Base-by-base conservation (phyloP, 1,140 invertebrate species). In the Goniozus legneri region DNA sequence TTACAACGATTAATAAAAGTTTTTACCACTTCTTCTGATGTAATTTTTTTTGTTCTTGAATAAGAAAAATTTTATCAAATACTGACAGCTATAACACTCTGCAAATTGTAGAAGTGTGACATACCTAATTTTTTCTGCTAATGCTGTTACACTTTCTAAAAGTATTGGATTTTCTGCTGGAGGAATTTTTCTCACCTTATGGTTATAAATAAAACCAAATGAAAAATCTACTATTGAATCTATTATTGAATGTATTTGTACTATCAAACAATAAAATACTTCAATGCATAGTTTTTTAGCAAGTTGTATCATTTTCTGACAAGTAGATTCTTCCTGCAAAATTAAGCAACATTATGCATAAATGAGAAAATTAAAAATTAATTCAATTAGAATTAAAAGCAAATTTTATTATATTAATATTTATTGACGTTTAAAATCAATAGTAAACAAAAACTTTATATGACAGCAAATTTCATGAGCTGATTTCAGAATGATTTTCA, bases 1-100 rank as follows among this genome's bases (percentile, higher is more conserved):
- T 86, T 82, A 35, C 92, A 92, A 56, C 92, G 77, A 21, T 86
- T 80, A 44, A 92, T 88, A 58, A 85, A 89, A 3, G 83, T 77
- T 54, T 74, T 77, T 0, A 94, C 86, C 10, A 94, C 81, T 54
- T 85, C 79, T 66, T 85, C 86, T 10, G 82, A 81, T 32, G 79
- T 83, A 13, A 88, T 37, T 60, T 84, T 67, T 43, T 77, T 77
- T 15, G 80, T 72, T 56, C 80, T 75, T 20, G 8, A 58, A 44
- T 19, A 54, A 50, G 22, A 10, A 19, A 31, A 33, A 48, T 40
- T 16, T 27, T 52, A 13, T 33, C 18, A n/a, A 30, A n/a, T 40
- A 22, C 14, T 36, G 34, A 41, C 6, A 36, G n/a, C 15, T 35
- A 13, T 22, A 44, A 24, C 8, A 8, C 14, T 30, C n/a, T 14